Evolutionary conservation across 1,140 invertebrate genomes (phyloP), one percentile per base, ranked within the genome.

Genomic region (Thereuonema tuberculata): DNA sequence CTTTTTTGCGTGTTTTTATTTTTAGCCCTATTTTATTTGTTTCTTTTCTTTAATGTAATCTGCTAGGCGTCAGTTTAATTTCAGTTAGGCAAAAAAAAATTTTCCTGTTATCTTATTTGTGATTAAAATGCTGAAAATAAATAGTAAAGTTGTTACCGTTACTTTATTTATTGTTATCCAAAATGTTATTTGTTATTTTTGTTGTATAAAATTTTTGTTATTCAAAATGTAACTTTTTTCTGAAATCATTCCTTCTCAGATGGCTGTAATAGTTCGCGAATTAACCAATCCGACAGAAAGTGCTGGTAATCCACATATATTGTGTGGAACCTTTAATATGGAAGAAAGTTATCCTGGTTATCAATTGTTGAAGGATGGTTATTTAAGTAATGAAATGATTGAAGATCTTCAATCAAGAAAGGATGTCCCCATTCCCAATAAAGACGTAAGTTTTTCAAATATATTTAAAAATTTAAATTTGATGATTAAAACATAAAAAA

Each of bases 361-460:
- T 46, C 64, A 65, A 25, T 28, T 65, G 48, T 54, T 65, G 48
- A 52, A 43, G 48, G 62, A 65, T 58, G 64, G 64, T 2, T 65
- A 63, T 50, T 57, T 65, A 47, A 65, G 54, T 48, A 61, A 65
- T 55, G 64, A 63, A n/a, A 65, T 61, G 59, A 63, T 63, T 54
- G 61, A 63, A 59, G 59, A 61, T 17, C 47, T 65, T 17, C 59
- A 63, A 49, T 29, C 20, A 26, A 63, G 60, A 28, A 65, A 63
- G 57, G 60, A 65, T 65, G 53, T 64, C 58, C 49, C 29, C 27
- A 24, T 64, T 23, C 63, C 48, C 17, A 50, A 50, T 21, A 64
- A 62, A 60, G 58, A 62, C 43, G 63, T 61, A 63, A 43, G 17
- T 29, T 58, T 28, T 29, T 49, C 31, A 48, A 9, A 47, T 29